Conservation (phyloP, 2,113 vertebrate genomes). For the Muscicapa adusta region DNA sequence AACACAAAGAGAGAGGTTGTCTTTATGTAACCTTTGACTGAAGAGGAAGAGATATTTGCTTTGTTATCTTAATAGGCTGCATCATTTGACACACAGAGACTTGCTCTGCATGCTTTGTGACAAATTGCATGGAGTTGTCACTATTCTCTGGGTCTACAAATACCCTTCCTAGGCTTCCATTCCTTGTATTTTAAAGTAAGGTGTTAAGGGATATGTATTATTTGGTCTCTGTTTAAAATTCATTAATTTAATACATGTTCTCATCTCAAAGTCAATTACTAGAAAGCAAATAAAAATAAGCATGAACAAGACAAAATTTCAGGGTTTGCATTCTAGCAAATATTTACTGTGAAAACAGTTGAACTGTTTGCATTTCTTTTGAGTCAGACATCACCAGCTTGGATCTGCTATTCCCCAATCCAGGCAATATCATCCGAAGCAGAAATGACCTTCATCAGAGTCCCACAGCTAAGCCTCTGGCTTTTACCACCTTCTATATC, state of each 20-base stretch:
- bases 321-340: neutral
- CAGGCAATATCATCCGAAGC: neutral
- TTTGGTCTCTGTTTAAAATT: neutral
- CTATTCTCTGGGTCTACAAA: neutral
- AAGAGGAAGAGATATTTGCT: neutral
- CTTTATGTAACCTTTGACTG: neutral
- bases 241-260: neutral
- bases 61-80: neutral
- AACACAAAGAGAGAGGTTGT: neutral
- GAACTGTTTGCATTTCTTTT: neutral
- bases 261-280: neutral
- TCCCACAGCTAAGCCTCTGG: neutral
- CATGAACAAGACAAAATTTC: neutral
- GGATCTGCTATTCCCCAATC: neutral
- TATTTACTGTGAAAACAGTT: conserved; percentile 4
- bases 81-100: neutral
- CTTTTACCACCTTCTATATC: neutral
- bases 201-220: neutral
- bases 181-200: neutral
- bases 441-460: conserved; percentile 12
- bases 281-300: conserved; percentile 9
- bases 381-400: neutral
- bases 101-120: neutral
- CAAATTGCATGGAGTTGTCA: neutral
- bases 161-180: neutral